Percentiles rank a stretch among this genome's conserved stretches.
These are phyloP conservation scores for Myotis yumanensis DNA, from an alignment of 2,113 vertebrate genomes.

Conservation along the genomic window DNA sequence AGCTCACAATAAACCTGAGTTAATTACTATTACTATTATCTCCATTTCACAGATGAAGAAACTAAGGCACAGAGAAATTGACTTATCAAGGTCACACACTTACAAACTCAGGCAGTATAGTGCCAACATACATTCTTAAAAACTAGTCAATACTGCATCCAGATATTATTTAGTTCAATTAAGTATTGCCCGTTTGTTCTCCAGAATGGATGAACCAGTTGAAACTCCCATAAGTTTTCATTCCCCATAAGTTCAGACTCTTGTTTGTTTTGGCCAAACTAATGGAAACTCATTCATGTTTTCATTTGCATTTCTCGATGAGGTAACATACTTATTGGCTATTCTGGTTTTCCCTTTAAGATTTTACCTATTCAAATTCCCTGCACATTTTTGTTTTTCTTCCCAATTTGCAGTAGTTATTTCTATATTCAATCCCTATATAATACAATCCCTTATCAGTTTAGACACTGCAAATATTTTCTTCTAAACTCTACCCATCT, in stretches of 20 bases:
- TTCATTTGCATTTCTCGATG: conserved; percentile 13
- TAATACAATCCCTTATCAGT: background rate
- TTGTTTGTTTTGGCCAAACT: conserved; percentile 33
- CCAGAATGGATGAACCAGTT: background rate
- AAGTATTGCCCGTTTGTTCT: background rate
- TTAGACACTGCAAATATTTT: conserved; percentile 18
- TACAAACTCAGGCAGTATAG: background rate
- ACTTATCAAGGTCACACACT: background rate
- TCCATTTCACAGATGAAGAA: conserved; percentile 12
- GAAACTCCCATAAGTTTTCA: background rate
- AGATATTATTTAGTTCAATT: background rate
- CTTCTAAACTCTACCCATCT: background rate
- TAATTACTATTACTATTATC: background rate
- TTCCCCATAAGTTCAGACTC: background rate
- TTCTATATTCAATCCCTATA: background rate
- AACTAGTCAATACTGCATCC: background rate
- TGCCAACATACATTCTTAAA: background rate
- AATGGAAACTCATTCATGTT: conserved; percentile 21
- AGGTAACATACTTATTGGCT: background rate
- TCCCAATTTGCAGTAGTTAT: background rate
- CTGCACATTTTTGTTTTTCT: conserved; percentile 10
- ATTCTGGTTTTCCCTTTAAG: conserved; percentile 17
- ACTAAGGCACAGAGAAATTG: background rate
- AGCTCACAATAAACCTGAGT: background rate
- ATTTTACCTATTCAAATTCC: conserved; percentile 15